Percentiles rank a stretch among this genome's conserved stretches.
phyloP scores from a whole-genome alignment of 2,888 invertebrate genomes.

The Gortyna flavago region DNA sequence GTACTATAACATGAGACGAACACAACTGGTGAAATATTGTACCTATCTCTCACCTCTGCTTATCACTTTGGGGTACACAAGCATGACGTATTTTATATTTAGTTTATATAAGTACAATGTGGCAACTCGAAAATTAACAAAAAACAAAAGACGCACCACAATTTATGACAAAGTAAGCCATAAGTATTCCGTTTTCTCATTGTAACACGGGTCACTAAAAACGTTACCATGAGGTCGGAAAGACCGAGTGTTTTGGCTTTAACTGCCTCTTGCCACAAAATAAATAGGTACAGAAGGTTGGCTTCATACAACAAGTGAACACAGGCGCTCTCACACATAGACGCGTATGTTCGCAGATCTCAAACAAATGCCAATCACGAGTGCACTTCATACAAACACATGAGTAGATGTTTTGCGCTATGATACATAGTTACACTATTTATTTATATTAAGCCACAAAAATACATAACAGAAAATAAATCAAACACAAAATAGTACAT shows the following conservation, averaged over 20 bases:
- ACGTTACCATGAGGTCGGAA: conserved; percentile 67
- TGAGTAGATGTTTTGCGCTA: no score
- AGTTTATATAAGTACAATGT: background rate
- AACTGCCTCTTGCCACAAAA: conserved; percentile 65
- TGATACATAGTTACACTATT: no score
- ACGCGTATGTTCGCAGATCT: background rate
- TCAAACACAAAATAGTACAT: no score
- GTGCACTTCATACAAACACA: background rate
- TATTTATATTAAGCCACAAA: no score
- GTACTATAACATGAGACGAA: background rate
- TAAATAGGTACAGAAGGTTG: background rate
- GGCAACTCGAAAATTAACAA: conserved; percentile 31
- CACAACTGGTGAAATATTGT: background rate
- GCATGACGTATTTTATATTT: no score
- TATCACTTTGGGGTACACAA: background rate
- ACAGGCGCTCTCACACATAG: background rate
- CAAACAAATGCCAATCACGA: background rate
- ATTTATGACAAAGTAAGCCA: conserved; percentile 44
- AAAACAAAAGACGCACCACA: conserved; percentile 31
- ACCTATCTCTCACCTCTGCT: background rate
- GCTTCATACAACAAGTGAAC: background rate
- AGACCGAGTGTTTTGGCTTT: conserved; percentile 72
- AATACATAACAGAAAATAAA: no score
- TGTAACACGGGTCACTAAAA: conserved; percentile 64
- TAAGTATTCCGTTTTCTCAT: conserved; percentile 62